Base-by-base conservation (phyloP, 2,113 vertebrate genomes). In the Dicrurus megarhynchus region DNA sequence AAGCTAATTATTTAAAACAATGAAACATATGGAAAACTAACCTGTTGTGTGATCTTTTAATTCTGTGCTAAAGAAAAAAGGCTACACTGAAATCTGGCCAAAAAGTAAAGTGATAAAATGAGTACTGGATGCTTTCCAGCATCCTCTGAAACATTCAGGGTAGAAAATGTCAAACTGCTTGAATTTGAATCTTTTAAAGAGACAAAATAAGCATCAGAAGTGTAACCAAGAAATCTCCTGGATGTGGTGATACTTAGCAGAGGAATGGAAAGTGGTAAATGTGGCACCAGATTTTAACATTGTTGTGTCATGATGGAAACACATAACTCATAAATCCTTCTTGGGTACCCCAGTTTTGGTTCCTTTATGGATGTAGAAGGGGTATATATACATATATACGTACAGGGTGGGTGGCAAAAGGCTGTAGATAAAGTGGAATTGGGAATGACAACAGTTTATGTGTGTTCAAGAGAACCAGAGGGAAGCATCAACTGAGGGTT, bases 71-170 rank as follows among this genome's bases (percentile, higher is more conserved):
- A 76, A 89, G 30, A 41, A 93, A 89, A 86, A 91, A 91, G 19
- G 47, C 90, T 94, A 35, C 39, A 8, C 49, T 83, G 95, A 95
- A 96, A 91, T 94, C 71, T 65, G 59, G 68, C 90, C 85, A 93
- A 91, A 85, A 93, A 91, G 42, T 28, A 28, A 95, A 96, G 87
- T 80, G 78, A 93, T 79, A 79, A 96, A 94, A 90, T 74, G 93
- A 83, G 82, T 95, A 93, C 92, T 93, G 95, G 95, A 86, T 90
- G 68, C 90, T 94, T 93, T 95, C 95, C 95, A 97, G 50, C 87
- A 76, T 95, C 65, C 63, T 95, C 63, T 96, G 93, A 91, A 96
- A 89, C 30, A 42, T 68, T 74, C 87, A 46, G 89, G 49, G 75
- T 93, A 91, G 93, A 82, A 96, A 95, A 95, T 89, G 74, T 94